Conservation (phyloP, 2,888 invertebrate genomes). For the Junonia oenone region DNA sequence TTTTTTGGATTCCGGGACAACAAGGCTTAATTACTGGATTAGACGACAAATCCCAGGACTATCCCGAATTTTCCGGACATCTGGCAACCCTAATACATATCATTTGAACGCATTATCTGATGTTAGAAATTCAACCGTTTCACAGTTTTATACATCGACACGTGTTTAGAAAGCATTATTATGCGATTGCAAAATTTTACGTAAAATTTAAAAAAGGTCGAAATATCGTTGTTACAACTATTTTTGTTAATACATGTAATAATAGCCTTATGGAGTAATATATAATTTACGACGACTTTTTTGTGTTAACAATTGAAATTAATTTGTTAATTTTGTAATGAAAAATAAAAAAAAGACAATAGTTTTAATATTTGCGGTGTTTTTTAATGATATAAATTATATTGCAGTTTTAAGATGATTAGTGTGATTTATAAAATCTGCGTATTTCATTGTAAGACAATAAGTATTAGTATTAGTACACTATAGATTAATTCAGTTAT, state of each 20-base stretch:
- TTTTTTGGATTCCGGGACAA: too few relatives aligned
- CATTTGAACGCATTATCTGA: background rate
- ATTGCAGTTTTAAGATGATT: too few relatives aligned
- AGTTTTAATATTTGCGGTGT: too few relatives aligned
- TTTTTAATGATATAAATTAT: too few relatives aligned
- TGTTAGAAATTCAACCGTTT: background rate
- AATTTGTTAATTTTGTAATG: background rate
- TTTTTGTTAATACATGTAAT: background rate
- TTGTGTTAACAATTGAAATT: background rate
- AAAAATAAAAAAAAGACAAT: too few relatives aligned
- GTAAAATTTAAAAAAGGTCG: background rate
- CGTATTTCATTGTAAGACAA: background rate
- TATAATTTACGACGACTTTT: background rate
- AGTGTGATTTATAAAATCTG: too few relatives aligned
- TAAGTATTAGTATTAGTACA: background rate
- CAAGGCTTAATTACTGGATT: too few relatives aligned
- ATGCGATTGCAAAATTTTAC: background rate
- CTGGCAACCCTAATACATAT: too few relatives aligned
- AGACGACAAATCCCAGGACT: too few relatives aligned
- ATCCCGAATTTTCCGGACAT: too few relatives aligned
- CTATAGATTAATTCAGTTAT: background rate
- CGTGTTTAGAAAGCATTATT: background rate
- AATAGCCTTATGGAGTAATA: background rate
- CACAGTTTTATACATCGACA: background rate
- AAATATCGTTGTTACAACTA: background rate